A percentile compares a stretch with the other conserved stretches of the same genome.
Conservation (phyloP, 2,797 vertebrate species). For the Falco rusticolus region DNA sequence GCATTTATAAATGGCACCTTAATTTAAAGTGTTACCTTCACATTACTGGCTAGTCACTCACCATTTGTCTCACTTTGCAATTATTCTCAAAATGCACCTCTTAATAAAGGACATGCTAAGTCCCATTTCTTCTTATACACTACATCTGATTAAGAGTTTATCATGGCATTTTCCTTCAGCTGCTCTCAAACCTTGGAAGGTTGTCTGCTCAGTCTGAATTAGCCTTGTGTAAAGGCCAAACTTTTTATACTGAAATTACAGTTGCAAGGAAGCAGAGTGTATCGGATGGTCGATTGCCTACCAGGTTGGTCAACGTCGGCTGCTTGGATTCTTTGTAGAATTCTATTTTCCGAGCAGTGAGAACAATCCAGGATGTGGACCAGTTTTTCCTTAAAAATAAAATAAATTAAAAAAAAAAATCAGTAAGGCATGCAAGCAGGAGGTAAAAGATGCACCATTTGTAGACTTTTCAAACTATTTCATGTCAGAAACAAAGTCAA, state of each 20-base stretch:
- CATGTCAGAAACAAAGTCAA: not conserved
- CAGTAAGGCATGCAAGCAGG: not conserved
- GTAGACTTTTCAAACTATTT: not conserved
- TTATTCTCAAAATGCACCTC: slow-evolving; percentile 76
- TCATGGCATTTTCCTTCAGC: slow-evolving; percentile 70
- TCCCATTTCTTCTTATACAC: slow-evolving; percentile 67
- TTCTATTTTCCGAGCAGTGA: slow-evolving; percentile 84
- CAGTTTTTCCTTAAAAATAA: slow-evolving; percentile 87
- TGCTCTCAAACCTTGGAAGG: slow-evolving; percentile 52
- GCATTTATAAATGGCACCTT: slow-evolving; percentile 80
- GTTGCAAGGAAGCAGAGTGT: not conserved
- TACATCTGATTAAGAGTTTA: slow-evolving; percentile 78
- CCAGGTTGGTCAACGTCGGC: slow-evolving; percentile 79
- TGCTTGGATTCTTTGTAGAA: slow-evolving; percentile 93
- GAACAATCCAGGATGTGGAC: slow-evolving; percentile 86
- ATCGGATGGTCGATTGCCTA: slow-evolving; percentile 67
- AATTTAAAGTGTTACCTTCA: slow-evolving; percentile 82
- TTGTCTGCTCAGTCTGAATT: slow-evolving; percentile 19
- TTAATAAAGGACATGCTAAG: slow-evolving; percentile 78
- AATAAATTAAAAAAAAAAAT: not conserved
- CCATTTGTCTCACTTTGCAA: slow-evolving; percentile 77
- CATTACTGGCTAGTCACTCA: slow-evolving; percentile 71
- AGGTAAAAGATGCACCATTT: not conserved
- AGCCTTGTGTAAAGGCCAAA: slow-evolving; percentile 10
- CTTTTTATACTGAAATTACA: not conserved